These are phyloP conservation scores for Leptoteleia sp. DNA, from an alignment of 1,140 invertebrate species.

Conservation along the genomic window DNA sequence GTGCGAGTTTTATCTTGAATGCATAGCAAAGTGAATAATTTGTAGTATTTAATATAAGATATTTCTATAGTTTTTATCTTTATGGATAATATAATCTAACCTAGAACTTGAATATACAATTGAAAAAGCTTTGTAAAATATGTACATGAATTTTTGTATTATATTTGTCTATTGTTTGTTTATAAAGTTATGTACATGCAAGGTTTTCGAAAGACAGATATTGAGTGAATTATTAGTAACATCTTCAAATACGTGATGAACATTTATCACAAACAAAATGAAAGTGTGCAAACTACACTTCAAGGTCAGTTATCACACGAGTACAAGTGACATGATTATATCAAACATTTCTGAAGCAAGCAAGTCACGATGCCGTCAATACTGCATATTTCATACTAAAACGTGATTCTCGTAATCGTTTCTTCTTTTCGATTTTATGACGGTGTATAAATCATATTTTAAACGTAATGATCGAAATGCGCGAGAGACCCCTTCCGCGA, in stretches of 20 bases:
- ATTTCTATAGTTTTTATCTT: too few relatives aligned
- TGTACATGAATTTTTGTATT: too few relatives aligned
- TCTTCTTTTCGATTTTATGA: slow-evolving; percentile 35
- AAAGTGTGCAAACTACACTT: slow-evolving; percentile 37
- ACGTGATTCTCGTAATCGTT: slow-evolving; percentile 37
- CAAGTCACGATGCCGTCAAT: slow-evolving; percentile 44
- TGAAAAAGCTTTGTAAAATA: too few relatives aligned
- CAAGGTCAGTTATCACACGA: slow-evolving; percentile 58
- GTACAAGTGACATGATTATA: slow-evolving; percentile 52
- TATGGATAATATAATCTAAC: too few relatives aligned
- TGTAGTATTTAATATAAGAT: too few relatives aligned
- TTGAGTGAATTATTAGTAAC: too few relatives aligned
- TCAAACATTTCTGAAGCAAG: slow-evolving; percentile 21
- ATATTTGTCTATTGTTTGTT: too few relatives aligned
- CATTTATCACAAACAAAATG: slow-evolving; percentile 42
- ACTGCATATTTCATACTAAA: slow-evolving; percentile 27
- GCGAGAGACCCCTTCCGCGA: slow-evolving; percentile 10
- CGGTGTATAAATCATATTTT: slow-evolving; percentile 49
- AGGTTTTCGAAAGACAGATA: too few relatives aligned
- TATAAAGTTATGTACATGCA: too few relatives aligned
- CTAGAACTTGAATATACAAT: too few relatives aligned
- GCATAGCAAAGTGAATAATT: too few relatives aligned
- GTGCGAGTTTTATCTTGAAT: slow-evolving; percentile 14
- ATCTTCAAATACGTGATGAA: too few relatives aligned
- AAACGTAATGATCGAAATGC: slow-evolving; percentile 27